Conservation (phyloP, 2,113 vertebrate genomes). For the Phaethon lepturus region DNA sequence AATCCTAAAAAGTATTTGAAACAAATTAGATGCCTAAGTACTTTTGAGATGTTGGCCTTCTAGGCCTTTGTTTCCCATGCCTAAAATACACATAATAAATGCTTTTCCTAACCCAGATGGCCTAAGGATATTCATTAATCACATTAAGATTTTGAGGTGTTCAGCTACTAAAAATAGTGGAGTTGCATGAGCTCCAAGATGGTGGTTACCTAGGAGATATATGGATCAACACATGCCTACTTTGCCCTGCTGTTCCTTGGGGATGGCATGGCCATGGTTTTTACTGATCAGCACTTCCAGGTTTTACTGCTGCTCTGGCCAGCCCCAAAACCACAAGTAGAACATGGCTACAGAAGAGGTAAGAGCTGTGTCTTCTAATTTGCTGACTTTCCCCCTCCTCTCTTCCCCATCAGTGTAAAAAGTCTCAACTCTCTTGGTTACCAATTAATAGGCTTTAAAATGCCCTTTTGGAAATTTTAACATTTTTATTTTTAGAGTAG, state of each 20-base stretch:
- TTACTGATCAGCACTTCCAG: neutral
- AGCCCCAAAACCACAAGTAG: neutral
- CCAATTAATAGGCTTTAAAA: slow-evolving; percentile 5
- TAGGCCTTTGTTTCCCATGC: neutral
- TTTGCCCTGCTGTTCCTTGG: neutral
- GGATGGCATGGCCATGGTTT: neutral
- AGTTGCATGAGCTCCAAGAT: slow-evolving; percentile 1
- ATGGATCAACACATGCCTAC: neutral
- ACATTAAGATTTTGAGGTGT: slow-evolving; percentile 41
- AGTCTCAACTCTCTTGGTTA: neutral
- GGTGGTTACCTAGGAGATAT: slow-evolving; percentile 47
- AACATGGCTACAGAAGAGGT: neutral
- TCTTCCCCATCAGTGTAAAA: neutral
- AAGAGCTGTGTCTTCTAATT: neutral
- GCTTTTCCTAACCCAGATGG: neutral
- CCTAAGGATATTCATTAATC: slow-evolving; percentile 55
- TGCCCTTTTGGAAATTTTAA: neutral
- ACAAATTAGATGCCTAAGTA: neutral
- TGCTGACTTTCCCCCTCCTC: neutral
- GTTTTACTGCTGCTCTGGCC: neutral
- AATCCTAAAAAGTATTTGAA: neutral
- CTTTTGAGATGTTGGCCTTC: neutral
- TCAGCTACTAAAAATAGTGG: neutral
- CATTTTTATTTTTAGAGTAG: neutral
- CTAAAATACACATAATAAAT: slow-evolving; percentile 17